phyloP scores from a whole-genome alignment of 2,888 invertebrate species.

The Nematopogon swammerdamellus region DNA sequence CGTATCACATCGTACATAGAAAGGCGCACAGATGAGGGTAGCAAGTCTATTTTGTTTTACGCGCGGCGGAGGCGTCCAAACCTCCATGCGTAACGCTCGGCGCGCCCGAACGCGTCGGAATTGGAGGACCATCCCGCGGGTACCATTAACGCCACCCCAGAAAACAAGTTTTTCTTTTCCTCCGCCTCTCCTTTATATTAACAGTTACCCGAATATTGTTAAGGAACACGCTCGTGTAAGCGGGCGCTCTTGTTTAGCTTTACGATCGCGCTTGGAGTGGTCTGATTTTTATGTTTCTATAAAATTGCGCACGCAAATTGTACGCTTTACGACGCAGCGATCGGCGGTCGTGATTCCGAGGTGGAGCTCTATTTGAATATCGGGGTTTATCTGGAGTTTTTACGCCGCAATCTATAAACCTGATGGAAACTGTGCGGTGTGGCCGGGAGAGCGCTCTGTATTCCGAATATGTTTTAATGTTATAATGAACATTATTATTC shows the following conservation, averaged over 20 bases:
- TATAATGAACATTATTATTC: not conserved
- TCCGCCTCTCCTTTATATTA: not conserved
- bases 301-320: not conserved
- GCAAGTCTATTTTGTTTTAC: too few species aligned
- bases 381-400: not conserved
- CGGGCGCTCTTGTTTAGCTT: not conserved
- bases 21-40: too few species aligned
- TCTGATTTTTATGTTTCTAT: not conserved
- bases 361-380: not conserved
- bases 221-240: not conserved
- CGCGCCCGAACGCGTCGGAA: not conserved
- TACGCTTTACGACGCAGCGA: not conserved
- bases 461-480: not conserved
- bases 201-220: not conserved
- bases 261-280: not conserved
- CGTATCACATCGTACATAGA: too few species aligned
- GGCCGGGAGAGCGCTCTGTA: not conserved
- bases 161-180: not conserved
- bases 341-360: not conserved
- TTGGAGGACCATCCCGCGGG: not conserved
- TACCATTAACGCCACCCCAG: not conserved
- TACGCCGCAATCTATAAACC: not conserved
- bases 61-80: too few species aligned
- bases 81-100: not conserved
- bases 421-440: not conserved